Percentiles rank a stretch among this genome's conserved stretches.
These are phyloP conservation scores for Thecophora atra DNA, from an alignment of 2,888 invertebrate species.

Conservation along the genomic window DNA sequence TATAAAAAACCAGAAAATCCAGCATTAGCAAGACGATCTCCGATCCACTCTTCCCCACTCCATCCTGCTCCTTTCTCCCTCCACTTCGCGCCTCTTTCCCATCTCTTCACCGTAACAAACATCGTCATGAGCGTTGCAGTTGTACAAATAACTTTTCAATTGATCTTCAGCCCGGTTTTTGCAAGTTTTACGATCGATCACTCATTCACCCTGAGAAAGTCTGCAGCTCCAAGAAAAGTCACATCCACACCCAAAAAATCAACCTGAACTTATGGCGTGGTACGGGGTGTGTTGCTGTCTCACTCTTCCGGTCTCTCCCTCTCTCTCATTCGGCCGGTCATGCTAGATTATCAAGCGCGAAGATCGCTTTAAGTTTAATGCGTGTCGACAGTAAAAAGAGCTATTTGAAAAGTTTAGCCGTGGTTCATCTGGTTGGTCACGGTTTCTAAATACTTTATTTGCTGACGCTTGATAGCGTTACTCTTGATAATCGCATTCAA, in stretches of 20 bases:
- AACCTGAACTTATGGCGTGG: background rate
- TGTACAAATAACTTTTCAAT: constrained; percentile 7
- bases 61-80: background rate
- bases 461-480: background rate
- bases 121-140: too few species aligned
- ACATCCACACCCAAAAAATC: background rate
- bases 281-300: background rate
- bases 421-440: constrained; percentile 1
- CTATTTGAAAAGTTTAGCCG: background rate
- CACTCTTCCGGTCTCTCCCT: background rate
- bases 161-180: constrained; percentile 7
- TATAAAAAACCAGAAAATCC: constrained; percentile 17
- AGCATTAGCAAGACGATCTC: background rate
- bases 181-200: background rate
- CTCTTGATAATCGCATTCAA: background rate
- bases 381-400: background rate
- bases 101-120: background rate
- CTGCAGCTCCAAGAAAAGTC: background rate
- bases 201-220: constrained; percentile 4
- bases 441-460: background rate
- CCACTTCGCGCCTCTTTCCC: background rate
- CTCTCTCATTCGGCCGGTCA: background rate
- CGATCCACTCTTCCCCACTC: background rate
- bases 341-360: background rate
- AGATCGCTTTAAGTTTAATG: constrained; percentile 1